These are phyloP conservation scores for Galerucella nymphaeae DNA, from an alignment of 2,888 invertebrate species.

Conservation along the genomic window DNA sequence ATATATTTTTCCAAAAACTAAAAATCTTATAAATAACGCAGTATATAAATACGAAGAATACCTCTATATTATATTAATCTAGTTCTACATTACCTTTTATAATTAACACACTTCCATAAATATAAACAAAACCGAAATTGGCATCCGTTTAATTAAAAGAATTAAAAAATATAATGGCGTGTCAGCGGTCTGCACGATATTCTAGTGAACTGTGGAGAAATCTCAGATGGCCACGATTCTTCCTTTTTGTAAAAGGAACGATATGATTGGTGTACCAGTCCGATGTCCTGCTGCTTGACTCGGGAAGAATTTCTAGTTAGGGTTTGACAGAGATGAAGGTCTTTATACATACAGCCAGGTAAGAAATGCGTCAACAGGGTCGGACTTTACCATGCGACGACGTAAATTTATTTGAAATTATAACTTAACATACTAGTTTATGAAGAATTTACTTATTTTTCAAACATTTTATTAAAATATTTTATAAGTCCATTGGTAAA, in stretches of 20 bases:
- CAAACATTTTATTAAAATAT: too few relatives aligned
- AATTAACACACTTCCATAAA: constrained; percentile 36
- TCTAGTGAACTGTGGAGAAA: constrained; percentile 46
- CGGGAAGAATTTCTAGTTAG: constrained; percentile 52
- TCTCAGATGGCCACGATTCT: constrained; percentile 45
- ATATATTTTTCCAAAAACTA: too few relatives aligned
- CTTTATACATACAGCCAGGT: constrained; percentile 51
- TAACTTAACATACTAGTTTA: too few relatives aligned
- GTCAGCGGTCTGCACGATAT: constrained; percentile 45
- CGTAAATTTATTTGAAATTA: background rate
- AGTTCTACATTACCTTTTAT: constrained; percentile 37
- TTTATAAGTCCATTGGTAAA: too few relatives aligned
- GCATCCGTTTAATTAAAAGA: constrained; percentile 35
- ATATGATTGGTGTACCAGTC: constrained; percentile 55
- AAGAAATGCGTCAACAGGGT: constrained; percentile 40
- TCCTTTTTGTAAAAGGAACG: constrained; percentile 42
- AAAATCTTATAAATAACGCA: too few relatives aligned
- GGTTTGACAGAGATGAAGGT: constrained; percentile 55
- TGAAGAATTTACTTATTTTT: too few relatives aligned
- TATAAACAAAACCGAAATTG: constrained; percentile 42
- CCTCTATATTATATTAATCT: constrained; percentile 1
- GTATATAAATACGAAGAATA: background rate
- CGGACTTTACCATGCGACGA: constrained; percentile 22
- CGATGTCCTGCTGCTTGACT: constrained; percentile 53
- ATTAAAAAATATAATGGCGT: constrained; percentile 44